Evolutionary conservation across 2,888 invertebrate genomes (phyloP).

Genomic region (Drosophila hawaiiensis): DNA sequence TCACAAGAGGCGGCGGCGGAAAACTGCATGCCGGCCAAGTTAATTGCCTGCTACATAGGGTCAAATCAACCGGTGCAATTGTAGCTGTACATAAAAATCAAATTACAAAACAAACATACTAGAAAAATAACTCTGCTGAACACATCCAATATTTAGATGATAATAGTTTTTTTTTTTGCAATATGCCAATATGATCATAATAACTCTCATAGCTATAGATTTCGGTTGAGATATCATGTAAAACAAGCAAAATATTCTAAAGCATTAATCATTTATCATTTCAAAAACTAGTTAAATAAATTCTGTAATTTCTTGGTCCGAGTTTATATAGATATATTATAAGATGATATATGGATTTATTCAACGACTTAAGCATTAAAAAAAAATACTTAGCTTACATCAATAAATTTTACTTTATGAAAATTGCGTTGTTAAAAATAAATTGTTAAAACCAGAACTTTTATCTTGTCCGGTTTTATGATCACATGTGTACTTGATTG

Average conservation of each 20-base stretch:
- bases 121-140: background rate
- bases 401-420: background rate
- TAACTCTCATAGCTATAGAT: background rate
- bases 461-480: background rate
- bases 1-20: conserved; percentile 36
- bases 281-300: background rate
- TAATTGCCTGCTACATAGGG: conserved; percentile 58
- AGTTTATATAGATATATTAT: background rate
- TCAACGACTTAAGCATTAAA: background rate
- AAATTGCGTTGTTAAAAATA: background rate
- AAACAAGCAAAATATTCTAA: background rate
- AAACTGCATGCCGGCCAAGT: conserved; percentile 26
- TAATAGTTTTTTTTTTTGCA: background rate
- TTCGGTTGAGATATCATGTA: background rate
- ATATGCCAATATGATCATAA: background rate
- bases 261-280: background rate
- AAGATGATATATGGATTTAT: background rate
- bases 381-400: background rate
- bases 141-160: background rate
- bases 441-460: background rate
- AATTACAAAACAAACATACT: conserved; percentile 48
- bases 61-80: conserved; percentile 41
- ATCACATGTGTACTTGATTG: background rate
- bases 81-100: conserved; percentile 43
- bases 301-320: background rate